A percentile compares a stretch with the other conserved stretches of the same genome.
phyloP scores from a whole-genome alignment of 2,797 vertebrate genomes.

The Uromys caudimaculatus region DNA sequence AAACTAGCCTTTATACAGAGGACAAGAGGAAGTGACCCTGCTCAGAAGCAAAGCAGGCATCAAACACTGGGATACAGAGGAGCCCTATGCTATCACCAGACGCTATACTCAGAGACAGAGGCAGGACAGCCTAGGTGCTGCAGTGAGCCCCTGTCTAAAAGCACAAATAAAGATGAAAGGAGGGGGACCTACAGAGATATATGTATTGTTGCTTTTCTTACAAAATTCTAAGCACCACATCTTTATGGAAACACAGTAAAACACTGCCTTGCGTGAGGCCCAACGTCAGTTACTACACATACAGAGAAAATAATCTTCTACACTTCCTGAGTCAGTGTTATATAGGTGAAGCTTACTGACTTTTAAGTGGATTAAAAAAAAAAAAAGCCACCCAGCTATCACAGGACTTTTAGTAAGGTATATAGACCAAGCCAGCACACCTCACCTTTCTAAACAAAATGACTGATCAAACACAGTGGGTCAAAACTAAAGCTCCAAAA shows the following conservation, averaged over 20 bases:
- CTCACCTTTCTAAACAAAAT: constrained; percentile 19
- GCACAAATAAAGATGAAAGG: neutral
- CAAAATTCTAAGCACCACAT: constrained; percentile 26
- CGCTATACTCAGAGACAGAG: neutral
- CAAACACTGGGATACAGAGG: neutral
- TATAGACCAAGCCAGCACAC: neutral
- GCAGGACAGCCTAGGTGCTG: neutral
- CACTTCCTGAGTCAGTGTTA: neutral
- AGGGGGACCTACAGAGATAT: neutral
- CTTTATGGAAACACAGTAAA: constrained; percentile 19
- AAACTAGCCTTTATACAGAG: neutral
- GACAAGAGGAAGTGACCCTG: neutral
- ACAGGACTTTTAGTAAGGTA: neutral
- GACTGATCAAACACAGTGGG: neutral
- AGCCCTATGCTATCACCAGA: neutral
- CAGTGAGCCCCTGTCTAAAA: neutral
- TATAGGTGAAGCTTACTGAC: neutral
- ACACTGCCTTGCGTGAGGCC: neutral
- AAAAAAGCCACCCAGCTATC: neutral
- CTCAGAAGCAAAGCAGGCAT: neutral
- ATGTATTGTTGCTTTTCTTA: constrained; percentile 26
- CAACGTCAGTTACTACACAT: neutral
- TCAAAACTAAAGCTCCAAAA: constrained; percentile 54
- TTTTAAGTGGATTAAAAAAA: neutral
- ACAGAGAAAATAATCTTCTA: neutral